phyloP scores from a whole-genome alignment of 2,888 invertebrate genomes.

The Mantis religiosa region DNA sequence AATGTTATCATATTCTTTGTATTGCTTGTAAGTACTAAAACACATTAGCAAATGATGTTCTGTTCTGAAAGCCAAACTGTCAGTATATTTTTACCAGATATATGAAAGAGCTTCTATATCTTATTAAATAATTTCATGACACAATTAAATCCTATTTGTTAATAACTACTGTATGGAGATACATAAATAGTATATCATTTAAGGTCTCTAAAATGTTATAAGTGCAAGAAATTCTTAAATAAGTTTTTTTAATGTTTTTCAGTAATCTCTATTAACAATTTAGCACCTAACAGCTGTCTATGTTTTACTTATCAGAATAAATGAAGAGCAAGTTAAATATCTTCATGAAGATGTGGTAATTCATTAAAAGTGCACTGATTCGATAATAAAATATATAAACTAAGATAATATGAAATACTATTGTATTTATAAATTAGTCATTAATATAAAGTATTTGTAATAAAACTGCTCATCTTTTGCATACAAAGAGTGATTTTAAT shows the following conservation, averaged over 20 bases:
- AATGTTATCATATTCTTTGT: background rate
- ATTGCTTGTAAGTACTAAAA: background rate
- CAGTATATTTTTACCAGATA: background rate
- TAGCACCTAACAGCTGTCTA: background rate
- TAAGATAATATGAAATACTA: background rate
- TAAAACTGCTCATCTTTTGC: background rate
- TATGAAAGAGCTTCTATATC: background rate
- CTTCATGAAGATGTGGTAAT: background rate
- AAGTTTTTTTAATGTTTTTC: background rate
- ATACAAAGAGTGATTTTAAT: background rate
- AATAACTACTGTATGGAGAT: background rate
- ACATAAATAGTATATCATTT: background rate
- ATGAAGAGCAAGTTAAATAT: background rate
- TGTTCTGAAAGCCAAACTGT: background rate
- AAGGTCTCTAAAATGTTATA: background rate
- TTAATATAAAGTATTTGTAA: background rate
- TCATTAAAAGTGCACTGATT: background rate
- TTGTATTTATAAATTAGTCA: background rate
- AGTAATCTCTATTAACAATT: background rate
- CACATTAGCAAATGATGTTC: background rate
- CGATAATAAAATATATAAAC: background rate
- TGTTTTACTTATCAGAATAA: background rate
- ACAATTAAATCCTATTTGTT: background rate
- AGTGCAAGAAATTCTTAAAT: background rate
- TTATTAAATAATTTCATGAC: background rate